Conservation (phyloP, 2,113 vertebrate species). For the Erythrolamprus reginae region DNA sequence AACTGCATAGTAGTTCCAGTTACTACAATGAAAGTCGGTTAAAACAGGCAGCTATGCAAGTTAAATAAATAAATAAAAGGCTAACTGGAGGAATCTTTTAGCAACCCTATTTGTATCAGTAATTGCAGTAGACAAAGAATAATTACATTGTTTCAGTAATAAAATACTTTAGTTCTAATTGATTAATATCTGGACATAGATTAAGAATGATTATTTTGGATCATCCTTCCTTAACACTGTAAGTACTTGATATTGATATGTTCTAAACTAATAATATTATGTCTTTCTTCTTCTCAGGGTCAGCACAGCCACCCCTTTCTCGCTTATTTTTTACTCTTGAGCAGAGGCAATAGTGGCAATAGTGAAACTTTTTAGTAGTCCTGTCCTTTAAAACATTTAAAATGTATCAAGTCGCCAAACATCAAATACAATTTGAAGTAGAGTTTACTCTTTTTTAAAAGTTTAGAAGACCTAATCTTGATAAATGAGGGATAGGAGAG, state of each 20-base stretch:
- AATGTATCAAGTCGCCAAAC: background rate
- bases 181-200: background rate
- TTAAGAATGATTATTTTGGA: background rate
- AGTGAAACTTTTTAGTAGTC: background rate
- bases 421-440: background rate
- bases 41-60: background rate
- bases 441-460: background rate
- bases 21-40: background rate
- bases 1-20: background rate
- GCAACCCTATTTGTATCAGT: background rate
- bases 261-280: background rate
- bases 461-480: background rate
- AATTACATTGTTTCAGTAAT: background rate
- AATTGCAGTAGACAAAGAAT: background rate
- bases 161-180: background rate
- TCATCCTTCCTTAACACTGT: background rate
- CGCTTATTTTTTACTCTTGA: background rate
- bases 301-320: background rate
- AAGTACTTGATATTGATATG: background rate
- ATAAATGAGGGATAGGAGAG: background rate
- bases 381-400: background rate
- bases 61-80: background rate
- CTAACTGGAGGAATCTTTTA: background rate
- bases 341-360: background rate
- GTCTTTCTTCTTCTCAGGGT: background rate